phyloP scores from a whole-genome alignment of 2,113 vertebrate species.

The Hystrix cristata region DNA sequence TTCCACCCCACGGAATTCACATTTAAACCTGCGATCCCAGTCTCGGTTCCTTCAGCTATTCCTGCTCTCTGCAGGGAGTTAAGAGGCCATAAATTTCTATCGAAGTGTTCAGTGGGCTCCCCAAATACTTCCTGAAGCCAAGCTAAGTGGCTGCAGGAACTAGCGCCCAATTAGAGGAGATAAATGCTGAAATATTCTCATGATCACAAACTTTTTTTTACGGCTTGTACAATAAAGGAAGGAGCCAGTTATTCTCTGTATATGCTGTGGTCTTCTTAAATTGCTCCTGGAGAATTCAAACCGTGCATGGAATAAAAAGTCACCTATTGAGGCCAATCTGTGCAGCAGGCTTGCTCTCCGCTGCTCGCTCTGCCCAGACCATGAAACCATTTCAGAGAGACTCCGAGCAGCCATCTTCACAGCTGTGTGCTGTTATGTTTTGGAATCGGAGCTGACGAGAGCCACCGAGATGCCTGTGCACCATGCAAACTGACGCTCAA shows the following conservation, averaged over 20 bases:
- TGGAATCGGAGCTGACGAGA: slow-evolving; percentile 12
- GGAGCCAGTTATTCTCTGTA: not conserved
- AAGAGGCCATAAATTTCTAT: not conserved
- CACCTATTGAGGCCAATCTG: not conserved
- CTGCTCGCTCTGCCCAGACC: not conserved
- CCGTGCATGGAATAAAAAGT: not conserved
- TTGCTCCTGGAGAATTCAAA: not conserved
- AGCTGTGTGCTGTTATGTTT: fast-evolving
- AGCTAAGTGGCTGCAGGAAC: not conserved
- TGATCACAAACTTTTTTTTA: not conserved
- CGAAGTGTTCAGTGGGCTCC: not conserved
- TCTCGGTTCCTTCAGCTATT: not conserved
- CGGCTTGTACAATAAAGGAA: not conserved
- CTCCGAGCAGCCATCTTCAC: not conserved
- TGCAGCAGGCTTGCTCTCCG: not conserved
- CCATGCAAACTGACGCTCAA: not conserved
- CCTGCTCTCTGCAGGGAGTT: not conserved
- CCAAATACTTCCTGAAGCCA: not conserved
- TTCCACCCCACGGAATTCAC: fast-evolving
- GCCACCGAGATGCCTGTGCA: not conserved
- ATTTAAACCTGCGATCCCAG: not conserved
- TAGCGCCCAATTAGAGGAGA: not conserved
- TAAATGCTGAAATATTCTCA: not conserved
- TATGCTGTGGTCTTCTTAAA: not conserved
- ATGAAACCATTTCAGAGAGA: not conserved